Conservation (phyloP, 2,113 vertebrate species). For the Malaclemys terrapin region DNA sequence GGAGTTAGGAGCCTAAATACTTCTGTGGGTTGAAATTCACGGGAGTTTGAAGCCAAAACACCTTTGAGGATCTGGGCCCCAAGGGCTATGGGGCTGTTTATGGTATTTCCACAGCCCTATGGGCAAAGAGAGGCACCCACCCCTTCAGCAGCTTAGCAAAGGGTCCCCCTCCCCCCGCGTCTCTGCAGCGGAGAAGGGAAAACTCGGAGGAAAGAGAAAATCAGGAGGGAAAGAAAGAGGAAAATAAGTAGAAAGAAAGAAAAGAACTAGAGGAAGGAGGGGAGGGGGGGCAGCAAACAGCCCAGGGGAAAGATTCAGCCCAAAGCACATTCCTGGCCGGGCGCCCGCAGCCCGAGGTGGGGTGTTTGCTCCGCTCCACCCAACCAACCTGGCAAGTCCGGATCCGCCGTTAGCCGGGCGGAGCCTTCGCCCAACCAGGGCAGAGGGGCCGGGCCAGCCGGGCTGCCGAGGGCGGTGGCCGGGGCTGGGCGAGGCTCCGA, state of each 20-base stretch:
- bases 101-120: neutral
- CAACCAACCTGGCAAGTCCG: neutral
- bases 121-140: neutral
- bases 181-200: neutral
- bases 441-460: neutral
- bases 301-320: neutral
- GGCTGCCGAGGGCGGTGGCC: neutral
- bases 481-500: neutral
- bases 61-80: neutral
- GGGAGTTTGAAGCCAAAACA: too few relatives aligned
- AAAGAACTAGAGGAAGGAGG: accelerated
- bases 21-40: too few relatives aligned
- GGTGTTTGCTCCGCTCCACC: too few relatives aligned
- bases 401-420: neutral
- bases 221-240: accelerated
- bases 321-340: neutral
- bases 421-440: neutral
- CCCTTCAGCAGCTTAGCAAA: neutral
- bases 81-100: neutral
- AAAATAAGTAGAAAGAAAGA: accelerated
- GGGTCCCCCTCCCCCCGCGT: neutral
- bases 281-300: neutral
- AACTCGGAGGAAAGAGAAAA: accelerated
- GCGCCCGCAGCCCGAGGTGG: neutral
- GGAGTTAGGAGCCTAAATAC: too few relatives aligned